Base-by-base conservation (phyloP, 1,140 invertebrate species). In the Episyrphus balteatus region DNA sequence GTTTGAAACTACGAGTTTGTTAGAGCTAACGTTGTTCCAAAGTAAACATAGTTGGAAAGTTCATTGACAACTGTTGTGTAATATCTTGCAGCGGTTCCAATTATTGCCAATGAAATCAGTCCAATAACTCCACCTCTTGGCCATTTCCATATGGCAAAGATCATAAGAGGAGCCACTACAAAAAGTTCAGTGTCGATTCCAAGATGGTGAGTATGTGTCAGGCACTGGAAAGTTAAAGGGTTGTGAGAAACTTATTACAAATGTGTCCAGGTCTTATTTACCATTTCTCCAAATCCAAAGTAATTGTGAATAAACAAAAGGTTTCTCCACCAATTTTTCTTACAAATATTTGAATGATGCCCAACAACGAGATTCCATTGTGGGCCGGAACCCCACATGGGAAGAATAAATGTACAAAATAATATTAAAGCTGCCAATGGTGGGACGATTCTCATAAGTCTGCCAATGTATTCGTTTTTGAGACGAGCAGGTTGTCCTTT, bases 171-270 rank as follows among this genome's bases (percentile, higher is more conserved):
- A 0, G 84, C 81, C 5, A 85, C 55, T 0, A 79, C 61, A 58
- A 88, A 90, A 12, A 91, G 71, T 69, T 90, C 86, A 46, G 85
- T 88, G 56, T 92, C 88, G 55, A 90, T 89, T 10, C 87, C 86
- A 46, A 92, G 44, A 50, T 84, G 81, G 61, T 84, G 81, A 0
- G 81, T 84, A 46, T 84, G 81, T 1, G 80, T 83, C 14, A 83
- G 58, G 55, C 82, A 84, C 79, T 80, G 55, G 21, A 72, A 38
- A 30, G 36, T n/a, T n/a, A 38, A 14, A 14, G n/a, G n/a, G 36
- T 14, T 38, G 3, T 38, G 11, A 6, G 17, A 38, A 14, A 5
- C 17, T 5, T 38, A 11, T 5, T 5, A 17, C n/a, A 38, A 5
- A 38, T 38, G 6, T n/a, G 3, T 14, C 3, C 17, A n/a, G 10